A percentile compares a stretch with the other conserved stretches of the same genome.
phyloP scores from a whole-genome alignment of 2,113 vertebrate species.

The Xyliphius kryptos region DNA sequence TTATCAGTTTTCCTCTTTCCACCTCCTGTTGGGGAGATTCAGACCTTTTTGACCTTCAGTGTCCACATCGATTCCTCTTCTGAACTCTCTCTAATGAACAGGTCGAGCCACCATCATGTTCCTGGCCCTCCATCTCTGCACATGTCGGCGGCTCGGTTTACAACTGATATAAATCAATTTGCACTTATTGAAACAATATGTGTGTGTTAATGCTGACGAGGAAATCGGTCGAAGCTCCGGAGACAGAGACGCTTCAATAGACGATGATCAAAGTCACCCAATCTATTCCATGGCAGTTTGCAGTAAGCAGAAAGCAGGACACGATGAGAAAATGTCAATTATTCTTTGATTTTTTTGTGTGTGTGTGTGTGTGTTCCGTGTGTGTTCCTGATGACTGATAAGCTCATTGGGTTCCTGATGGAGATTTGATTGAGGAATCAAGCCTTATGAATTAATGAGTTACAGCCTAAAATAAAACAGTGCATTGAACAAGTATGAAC shows the following conservation, averaged over 20 bases:
- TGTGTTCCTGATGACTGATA: too few species aligned
- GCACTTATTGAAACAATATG: too few species aligned
- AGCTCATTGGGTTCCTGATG: too few species aligned
- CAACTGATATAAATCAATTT: too few species aligned
- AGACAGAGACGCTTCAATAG: constrained; percentile 62
- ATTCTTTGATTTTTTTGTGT: too few species aligned
- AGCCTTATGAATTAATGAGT: too few species aligned
- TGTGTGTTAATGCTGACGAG: constrained; percentile 70
- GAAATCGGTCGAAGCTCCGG: constrained; percentile 52
- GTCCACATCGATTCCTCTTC: constrained; percentile 64
- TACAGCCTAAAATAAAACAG: too few species aligned
- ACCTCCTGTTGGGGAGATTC: constrained; percentile 49
- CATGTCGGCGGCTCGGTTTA: constrained; percentile 62
- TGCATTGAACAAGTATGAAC: too few species aligned
- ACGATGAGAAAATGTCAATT: constrained; percentile 43
- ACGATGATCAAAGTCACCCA: constrained; percentile 56
- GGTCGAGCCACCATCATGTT: constrained; percentile 72
- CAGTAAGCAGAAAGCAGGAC: constrained; percentile 43
- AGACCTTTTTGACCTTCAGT: constrained; percentile 68
- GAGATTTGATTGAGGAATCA: too few species aligned
- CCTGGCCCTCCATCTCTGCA: constrained; percentile 59
- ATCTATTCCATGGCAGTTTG: constrained; percentile 53
- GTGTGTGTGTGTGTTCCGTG: too few species aligned
- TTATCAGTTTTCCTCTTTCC: too few species aligned
- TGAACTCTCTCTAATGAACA: constrained; percentile 69